Percentiles rank a stretch among this genome's conserved stretches.
Evolutionary conservation across 23 tunicate species (phyloP).

Genomic region (Aplidium turbinatum): DNA sequence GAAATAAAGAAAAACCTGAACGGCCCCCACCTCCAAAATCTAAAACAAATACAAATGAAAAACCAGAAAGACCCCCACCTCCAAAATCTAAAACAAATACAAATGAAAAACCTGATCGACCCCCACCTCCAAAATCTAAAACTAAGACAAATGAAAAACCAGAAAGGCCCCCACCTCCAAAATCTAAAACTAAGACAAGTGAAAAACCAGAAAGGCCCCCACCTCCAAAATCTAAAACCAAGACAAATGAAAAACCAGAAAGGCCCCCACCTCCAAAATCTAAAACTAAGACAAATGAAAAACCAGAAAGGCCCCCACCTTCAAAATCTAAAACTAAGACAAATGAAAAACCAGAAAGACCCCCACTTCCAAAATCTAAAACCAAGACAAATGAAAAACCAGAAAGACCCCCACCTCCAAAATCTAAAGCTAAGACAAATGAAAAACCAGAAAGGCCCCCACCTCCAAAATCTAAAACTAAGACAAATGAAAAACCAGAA

Average conservation of each 20-base stretch:
- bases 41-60: not conserved
- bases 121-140: not conserved
- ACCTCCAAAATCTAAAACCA: not conserved
- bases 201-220: not conserved
- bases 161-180: not conserved
- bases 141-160: not conserved
- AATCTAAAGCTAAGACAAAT: too few relatives aligned
- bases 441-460: constrained; percentile 2
- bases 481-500: not conserved
- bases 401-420: not conserved
- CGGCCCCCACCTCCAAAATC: too few relatives aligned
- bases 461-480: not conserved
- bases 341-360: not conserved
- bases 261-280: not conserved
- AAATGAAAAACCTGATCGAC: not conserved
- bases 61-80: too few relatives aligned
- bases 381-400: not conserved
- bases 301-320: constrained; percentile 3
- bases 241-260: constrained; percentile 11
- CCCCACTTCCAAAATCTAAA: not conserved
- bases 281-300: not conserved
- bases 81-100: too few relatives aligned
- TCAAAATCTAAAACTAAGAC: not conserved
- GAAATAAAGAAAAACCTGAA: too few relatives aligned
- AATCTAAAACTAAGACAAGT: not conserved